A percentile compares a stretch with the other conserved stretches of the same genome.
phyloP scores from a whole-genome alignment of 2,888 invertebrate genomes.

The Torymus texanus region DNA sequence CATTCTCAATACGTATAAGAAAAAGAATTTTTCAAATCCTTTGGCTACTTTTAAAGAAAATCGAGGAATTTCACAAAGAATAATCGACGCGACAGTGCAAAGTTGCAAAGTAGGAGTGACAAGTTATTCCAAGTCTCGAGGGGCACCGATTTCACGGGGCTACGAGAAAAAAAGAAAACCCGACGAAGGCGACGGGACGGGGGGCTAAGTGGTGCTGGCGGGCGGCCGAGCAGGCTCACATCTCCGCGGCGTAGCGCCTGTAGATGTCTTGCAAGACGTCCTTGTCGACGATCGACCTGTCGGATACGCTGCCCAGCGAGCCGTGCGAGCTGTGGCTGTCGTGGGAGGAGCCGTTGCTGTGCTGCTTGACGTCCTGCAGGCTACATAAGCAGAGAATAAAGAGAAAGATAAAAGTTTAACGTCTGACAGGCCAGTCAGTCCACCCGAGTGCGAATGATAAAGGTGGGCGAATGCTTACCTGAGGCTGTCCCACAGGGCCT shows the following conservation, averaged over 20 bases:
- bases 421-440: no score
- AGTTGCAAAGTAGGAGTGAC: slow-evolving; percentile 12
- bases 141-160: background rate
- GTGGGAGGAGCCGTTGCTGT: slow-evolving; percentile 61
- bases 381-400: slow-evolving; percentile 15
- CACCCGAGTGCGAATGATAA: no score
- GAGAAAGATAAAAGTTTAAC: background rate
- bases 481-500: slow-evolving; percentile 51
- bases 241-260: slow-evolving; percentile 60
- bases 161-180: background rate
- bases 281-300: slow-evolving; percentile 62
- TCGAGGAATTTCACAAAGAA: no score
- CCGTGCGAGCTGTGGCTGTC: slow-evolving; percentile 67
- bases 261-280: slow-evolving; percentile 59
- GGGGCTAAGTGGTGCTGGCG: background rate
- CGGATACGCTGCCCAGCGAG: slow-evolving; percentile 60
- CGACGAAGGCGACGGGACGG: no score
- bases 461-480: slow-evolving; percentile 34
- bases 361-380: slow-evolving; percentile 55
- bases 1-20: background rate
- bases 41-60: no score
- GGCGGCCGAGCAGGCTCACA: slow-evolving; percentile 30
- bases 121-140: slow-evolving; percentile 32
- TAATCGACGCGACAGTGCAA: background rate
- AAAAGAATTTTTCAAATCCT: no score